These are phyloP conservation scores for Gryon sp. DNA, from an alignment of 1,140 invertebrate species.

Conservation along the genomic window DNA sequence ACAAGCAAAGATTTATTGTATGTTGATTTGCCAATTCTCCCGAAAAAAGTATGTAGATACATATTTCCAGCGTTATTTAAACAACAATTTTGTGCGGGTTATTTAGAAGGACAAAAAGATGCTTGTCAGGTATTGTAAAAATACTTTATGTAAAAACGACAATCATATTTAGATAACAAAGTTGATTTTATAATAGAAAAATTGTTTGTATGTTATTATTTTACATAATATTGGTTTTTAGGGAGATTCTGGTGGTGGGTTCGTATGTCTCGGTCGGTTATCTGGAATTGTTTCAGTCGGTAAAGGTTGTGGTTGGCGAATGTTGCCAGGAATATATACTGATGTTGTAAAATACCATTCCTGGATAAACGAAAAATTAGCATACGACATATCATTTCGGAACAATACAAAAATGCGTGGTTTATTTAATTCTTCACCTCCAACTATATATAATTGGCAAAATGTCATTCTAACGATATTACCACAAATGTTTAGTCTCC, in stretches of 20 bases:
- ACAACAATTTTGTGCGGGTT: slow-evolving; percentile 87
- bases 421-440: no score
- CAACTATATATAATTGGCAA: no score
- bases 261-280: slow-evolving; percentile 75
- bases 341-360: slow-evolving; percentile 76
- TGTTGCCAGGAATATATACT: slow-evolving; percentile 80
- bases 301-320: slow-evolving; percentile 80
- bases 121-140: slow-evolving; percentile 80
- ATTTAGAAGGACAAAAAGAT: slow-evolving; percentile 83
- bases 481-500: no score
- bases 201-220: not conserved
- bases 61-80: slow-evolving; percentile 78
- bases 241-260: slow-evolving; percentile 81
- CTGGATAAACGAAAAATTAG: no score
- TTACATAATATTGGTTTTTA: slow-evolving; percentile 61
- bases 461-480: no score
- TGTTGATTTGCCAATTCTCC: slow-evolving; percentile 75
- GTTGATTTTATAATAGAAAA: slow-evolving; percentile 1
- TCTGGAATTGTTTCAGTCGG: slow-evolving; percentile 82
- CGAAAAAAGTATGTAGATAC: slow-evolving; percentile 64
- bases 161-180: not conserved
- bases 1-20: slow-evolving; percentile 70
- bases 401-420: no score
- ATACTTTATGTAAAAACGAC: not conserved
- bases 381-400: no score